Evolutionary conservation across 2,113 vertebrate genomes (phyloP).

Genomic region (Esox niger): DNA sequence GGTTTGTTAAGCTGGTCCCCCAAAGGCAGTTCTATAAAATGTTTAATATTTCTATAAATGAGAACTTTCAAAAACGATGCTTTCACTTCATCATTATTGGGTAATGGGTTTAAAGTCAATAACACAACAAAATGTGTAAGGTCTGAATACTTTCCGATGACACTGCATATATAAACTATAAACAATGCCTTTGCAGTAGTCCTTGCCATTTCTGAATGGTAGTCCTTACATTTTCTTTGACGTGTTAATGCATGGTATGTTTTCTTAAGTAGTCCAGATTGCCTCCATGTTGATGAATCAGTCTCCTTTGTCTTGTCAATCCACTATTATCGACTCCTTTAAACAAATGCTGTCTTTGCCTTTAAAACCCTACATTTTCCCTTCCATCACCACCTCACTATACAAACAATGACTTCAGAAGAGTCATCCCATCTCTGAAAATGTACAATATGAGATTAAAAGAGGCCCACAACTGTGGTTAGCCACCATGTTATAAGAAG

Average conservation of each 20-base stretch:
- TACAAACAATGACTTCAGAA: neutral
- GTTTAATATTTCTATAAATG: no score
- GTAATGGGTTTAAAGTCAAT: no score
- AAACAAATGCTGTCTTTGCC: conserved; percentile 57
- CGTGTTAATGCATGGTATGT: neutral
- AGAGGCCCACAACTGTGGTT: neutral
- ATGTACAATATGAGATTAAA: neutral
- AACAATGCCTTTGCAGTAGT: neutral
- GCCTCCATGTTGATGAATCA: conserved; percentile 50
- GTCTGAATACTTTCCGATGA: no score
- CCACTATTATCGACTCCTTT: conserved; percentile 60
- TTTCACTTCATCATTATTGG: no score
- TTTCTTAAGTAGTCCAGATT: conserved; percentile 53
- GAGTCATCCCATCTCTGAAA: neutral
- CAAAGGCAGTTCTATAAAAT: no score
- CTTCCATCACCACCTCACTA: neutral
- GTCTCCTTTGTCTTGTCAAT: conserved; percentile 60
- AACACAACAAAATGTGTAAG: no score
- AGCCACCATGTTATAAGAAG: neutral
- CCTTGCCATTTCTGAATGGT: neutral
- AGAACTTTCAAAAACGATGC: no score
- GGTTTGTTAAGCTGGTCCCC: no score
- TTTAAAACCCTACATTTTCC: conserved; percentile 28
- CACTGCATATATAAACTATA: no score
- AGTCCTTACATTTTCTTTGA: neutral